A percentile compares a stretch with the other conserved stretches of the same genome.
phyloP scores from a whole-genome alignment of 2,888 invertebrate genomes.

The Hirudinaria manillensis region DNA sequence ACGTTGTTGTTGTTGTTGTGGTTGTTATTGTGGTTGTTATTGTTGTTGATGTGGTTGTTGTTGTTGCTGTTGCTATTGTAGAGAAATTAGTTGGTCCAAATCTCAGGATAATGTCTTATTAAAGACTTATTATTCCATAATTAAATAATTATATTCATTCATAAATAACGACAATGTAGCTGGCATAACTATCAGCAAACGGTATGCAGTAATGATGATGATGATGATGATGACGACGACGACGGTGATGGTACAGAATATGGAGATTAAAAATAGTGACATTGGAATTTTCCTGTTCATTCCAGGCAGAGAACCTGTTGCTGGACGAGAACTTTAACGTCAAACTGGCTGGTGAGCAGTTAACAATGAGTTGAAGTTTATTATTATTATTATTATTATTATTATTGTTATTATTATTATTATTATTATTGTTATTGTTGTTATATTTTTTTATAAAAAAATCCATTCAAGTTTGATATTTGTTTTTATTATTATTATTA shows the following conservation, averaged over 20 bases:
- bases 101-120: too few relatives aligned
- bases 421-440: background rate
- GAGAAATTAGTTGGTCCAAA: too few relatives aligned
- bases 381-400: background rate
- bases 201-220: slow-evolving; percentile 24
- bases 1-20: too few relatives aligned
- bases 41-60: too few relatives aligned
- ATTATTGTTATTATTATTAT: background rate
- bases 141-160: too few relatives aligned
- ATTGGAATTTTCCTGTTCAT: slow-evolving; percentile 29
- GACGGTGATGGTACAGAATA: background rate
- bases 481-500: slow-evolving; percentile 2
- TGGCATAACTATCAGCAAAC: too few relatives aligned
- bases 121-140: too few relatives aligned
- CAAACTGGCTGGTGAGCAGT: slow-evolving; percentile 65
- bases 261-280: background rate
- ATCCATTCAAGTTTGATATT: background rate
- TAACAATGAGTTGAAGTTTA: background rate
- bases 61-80: too few relatives aligned
- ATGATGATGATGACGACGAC: slow-evolving; percentile 17
- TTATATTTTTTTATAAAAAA: background rate
- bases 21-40: too few relatives aligned
- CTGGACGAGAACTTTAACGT: slow-evolving; percentile 89
- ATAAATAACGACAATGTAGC: too few relatives aligned
- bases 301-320: slow-evolving; percentile 85